phyloP scores from a whole-genome alignment of 2,888 invertebrate species.

The Phymatocera aterrima region DNA sequence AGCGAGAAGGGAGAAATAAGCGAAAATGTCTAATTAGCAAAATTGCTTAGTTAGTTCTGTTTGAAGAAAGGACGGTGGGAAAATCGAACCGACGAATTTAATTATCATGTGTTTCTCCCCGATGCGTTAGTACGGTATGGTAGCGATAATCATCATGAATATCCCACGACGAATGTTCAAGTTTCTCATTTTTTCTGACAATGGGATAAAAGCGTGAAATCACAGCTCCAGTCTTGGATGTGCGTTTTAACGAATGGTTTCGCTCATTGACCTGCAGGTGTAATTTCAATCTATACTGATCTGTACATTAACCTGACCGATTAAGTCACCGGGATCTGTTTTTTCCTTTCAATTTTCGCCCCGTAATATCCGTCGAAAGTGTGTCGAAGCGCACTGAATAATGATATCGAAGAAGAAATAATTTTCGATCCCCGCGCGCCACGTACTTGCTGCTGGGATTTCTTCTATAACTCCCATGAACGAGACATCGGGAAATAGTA shows the following conservation, averaged over 20 bases:
- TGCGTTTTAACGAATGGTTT: constrained; percentile 40
- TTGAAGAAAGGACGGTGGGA: background rate
- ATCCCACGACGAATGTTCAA: background rate
- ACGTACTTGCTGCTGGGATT: background rate
- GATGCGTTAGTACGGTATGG: background rate
- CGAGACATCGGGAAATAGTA: background rate
- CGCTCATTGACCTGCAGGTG: constrained; percentile 36
- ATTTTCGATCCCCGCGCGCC: background rate
- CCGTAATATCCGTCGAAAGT: constrained; percentile 1
- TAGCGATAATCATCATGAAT: background rate
- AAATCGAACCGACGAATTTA: background rate
- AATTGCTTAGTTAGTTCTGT: background rate
- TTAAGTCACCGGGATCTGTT: constrained; percentile 2
- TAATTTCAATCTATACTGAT: constrained; percentile 35
- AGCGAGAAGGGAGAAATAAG: constrained; percentile 27
- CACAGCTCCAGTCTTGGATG: constrained; percentile 35
- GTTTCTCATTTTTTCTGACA: background rate
- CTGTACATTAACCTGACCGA: constrained; percentile 23
- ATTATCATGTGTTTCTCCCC: background rate
- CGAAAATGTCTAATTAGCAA: constrained; percentile 28
- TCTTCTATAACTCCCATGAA: background rate
- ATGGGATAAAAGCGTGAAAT: constrained; percentile 7
- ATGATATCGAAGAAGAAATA: background rate
- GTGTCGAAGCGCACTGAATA: background rate
- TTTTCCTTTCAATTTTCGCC: constrained; percentile 12